Conservation (phyloP, 2,888 invertebrate genomes). For the Amblyjoppa proteus region DNA sequence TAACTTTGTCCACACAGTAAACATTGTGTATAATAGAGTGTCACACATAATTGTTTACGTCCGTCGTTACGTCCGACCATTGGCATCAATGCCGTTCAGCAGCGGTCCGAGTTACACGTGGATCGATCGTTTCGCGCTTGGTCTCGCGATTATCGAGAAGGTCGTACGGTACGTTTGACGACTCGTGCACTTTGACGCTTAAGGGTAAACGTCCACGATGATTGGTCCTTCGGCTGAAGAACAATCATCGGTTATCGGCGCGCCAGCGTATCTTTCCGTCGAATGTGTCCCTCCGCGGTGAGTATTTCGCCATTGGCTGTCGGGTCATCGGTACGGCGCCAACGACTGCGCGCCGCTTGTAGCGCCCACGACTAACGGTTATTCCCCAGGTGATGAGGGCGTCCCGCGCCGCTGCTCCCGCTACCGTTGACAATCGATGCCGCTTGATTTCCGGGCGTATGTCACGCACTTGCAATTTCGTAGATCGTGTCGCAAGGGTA, state of each 20-base stretch:
- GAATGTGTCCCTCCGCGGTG: background rate
- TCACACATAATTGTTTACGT: constrained; percentile 39
- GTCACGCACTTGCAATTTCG: constrained; percentile 39
- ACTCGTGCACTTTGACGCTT: constrained; percentile 31
- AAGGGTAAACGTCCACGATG: constrained; percentile 7
- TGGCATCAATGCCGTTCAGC: constrained; percentile 11
- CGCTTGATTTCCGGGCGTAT: constrained; percentile 12
- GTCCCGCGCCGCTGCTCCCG: constrained; percentile 1
- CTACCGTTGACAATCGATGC: constrained; percentile 16
- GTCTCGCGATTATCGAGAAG: constrained; percentile 36
- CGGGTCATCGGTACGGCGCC: background rate
- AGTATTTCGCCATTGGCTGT: background rate
- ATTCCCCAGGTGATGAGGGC: constrained; percentile 30
- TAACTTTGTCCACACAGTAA: constrained; percentile 1
- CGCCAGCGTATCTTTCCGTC: background rate
- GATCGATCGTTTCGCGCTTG: constrained; percentile 12
- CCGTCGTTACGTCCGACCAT: constrained; percentile 22
- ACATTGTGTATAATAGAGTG: constrained; percentile 29
- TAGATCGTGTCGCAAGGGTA: constrained; percentile 16
- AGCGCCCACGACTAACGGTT: constrained; percentile 7
- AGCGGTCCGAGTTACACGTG: constrained; percentile 27
- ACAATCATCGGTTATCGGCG: constrained; percentile 31
- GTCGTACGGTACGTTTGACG: constrained; percentile 28
- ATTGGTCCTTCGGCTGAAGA: constrained; percentile 28
- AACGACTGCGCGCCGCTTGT: background rate